These are phyloP conservation scores for Sipha flava DNA, from an alignment of 1,140 invertebrate genomes.

Conservation along the genomic window DNA sequence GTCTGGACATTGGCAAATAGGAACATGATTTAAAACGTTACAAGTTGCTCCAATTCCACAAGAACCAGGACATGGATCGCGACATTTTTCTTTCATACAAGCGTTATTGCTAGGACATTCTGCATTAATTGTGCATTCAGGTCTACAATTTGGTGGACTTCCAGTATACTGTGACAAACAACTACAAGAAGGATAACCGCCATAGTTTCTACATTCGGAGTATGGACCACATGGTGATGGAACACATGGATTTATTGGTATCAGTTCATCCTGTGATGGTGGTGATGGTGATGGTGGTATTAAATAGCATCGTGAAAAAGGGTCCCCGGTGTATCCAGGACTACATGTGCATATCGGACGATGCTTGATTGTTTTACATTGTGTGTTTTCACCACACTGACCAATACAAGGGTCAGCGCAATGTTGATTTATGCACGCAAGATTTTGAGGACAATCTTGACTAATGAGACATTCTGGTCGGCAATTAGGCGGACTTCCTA, in stretches of 20 bases:
- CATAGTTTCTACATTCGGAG: conserved; percentile 46
- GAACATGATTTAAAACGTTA: conserved; percentile 46
- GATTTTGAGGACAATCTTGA: conserved; percentile 45
- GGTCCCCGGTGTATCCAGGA: conserved; percentile 58
- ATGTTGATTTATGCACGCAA: conserved; percentile 47
- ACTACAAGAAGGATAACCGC: conserved; percentile 43
- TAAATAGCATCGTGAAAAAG: conserved; percentile 49
- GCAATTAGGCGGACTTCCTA: conserved; percentile 48
- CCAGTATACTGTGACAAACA: conserved; percentile 44
- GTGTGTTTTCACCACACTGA: conserved; percentile 50
- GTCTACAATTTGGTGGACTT: conserved; percentile 46
- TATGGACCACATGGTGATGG: conserved; percentile 51
- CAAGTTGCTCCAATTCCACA: conserved; percentile 47
- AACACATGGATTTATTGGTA: conserved; percentile 41
- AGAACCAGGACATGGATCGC: conserved; percentile 44
- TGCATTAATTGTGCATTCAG: conserved; percentile 45
- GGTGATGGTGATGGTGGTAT: conserved; percentile 38
- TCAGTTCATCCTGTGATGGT: conserved; percentile 36
- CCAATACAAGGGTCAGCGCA: conserved; percentile 49
- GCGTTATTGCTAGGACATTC: conserved; percentile 43
- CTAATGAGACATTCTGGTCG: conserved; percentile 48
- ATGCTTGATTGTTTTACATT: conserved; percentile 64
- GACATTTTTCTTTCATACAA: conserved; percentile 44
- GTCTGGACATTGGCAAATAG: conserved; percentile 45
- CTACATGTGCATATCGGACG: conserved; percentile 68